Base-by-base conservation (phyloP, 2,113 vertebrate species). In the Cottus gobio region DNA sequence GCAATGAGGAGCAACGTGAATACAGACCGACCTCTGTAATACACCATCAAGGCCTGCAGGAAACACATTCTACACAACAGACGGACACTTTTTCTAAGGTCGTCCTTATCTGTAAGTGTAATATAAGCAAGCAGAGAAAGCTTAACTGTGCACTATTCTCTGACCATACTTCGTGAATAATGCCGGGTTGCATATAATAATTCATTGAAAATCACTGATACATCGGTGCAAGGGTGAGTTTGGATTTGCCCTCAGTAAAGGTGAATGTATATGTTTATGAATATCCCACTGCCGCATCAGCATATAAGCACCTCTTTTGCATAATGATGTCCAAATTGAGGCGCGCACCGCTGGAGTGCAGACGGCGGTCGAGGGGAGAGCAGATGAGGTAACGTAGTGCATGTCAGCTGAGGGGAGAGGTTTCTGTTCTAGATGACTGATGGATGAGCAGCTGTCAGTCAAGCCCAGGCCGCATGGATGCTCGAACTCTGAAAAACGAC, bases 1-100 rank as follows among this genome's bases (percentile, higher is more conserved):
- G 91, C 84, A 92, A 91, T 7, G 13, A 26, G 31, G n/a, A 57
- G 75, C 52, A 92, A 90, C 28, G 2, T 30, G 48, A 65, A 63
- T 26, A 18, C 20, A 67, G 61, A 61, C 28, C 26, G 12, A 57
- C 56, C n/a, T 56, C 56, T 62, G 24, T 69, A 65, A 61, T 37
- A 20, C 22, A 7, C 36, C 36, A 13, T 13, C 22, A 44, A 18
- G 28, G 52, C 34, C 89, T 71, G 37, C 83, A 68, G 31, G 63
- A 64, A 15, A 67, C 72, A 58, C 36, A 75, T 31, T n/a, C 39
- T 34, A 67, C 48, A 44, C 10, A 31, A 46, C 16, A 60, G 46
- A 7, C 65, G 22, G 15, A n/a, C n/a, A n/a, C n/a, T 42, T 6
- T 60, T 67, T 70, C 16, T 50, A 56, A 46, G 46, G 60, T 36